Percentiles rank a stretch among this genome's conserved stretches.
These are phyloP conservation scores for Sturnira hondurensis DNA, from an alignment of 2,113 vertebrate species.

Conservation along the genomic window DNA sequence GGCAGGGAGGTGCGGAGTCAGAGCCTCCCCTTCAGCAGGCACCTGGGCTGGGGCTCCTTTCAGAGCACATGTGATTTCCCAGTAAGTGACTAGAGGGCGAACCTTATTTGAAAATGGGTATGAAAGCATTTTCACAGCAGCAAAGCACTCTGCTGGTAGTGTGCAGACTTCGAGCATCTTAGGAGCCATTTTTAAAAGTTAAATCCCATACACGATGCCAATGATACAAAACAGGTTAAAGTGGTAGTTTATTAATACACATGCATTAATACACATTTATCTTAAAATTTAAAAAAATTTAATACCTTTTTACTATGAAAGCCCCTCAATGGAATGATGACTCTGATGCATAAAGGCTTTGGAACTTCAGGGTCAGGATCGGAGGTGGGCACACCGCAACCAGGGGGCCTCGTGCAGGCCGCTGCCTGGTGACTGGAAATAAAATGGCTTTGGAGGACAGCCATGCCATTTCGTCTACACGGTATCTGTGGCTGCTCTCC, in stretches of 20 bases:
- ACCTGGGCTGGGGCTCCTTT: background rate
- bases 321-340: background rate
- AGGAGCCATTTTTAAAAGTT: conserved; percentile 27
- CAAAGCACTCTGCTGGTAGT: background rate
- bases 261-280: background rate
- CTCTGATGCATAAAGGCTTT: background rate
- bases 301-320: background rate
- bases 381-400: background rate
- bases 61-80: background rate
- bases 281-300: background rate
- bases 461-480: background rate
- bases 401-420: background rate
- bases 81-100: background rate
- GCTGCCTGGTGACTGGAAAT: background rate
- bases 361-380: background rate
- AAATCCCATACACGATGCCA: background rate
- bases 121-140: conserved; percentile 10
- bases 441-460: background rate
- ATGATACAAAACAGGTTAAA: background rate
- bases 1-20: background rate
- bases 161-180: conserved; percentile 13
- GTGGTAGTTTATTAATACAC: background rate
- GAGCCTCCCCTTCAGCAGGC: background rate
- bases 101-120: background rate
- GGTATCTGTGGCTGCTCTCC: background rate